Base-by-base conservation (phyloP, 37 sponge, comb jelly and placozoan genomes). In the Trichoplax adhaerens region DNA sequence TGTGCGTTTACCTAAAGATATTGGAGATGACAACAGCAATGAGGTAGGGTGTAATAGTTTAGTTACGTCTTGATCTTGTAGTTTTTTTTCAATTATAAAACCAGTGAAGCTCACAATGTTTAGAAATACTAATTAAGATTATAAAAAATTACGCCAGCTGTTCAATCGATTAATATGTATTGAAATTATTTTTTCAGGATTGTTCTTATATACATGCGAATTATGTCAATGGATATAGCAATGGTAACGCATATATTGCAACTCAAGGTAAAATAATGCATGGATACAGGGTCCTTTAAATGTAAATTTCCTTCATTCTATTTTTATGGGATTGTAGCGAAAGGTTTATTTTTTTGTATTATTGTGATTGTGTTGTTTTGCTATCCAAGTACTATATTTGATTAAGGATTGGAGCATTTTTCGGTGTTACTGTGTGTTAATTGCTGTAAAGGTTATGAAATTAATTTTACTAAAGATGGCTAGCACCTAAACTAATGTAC, bases 141-240 rank as follows among this genome's bases (percentile, higher is more conserved):
- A 29, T 29, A 29, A 29, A 29, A 29, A 29, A 29, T 29, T 29
- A 29, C 29, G 0, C 29, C 29, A 29, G 29, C 29, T 29, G 29
- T 29, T 29, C 29, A 29, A 29, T 29, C 29, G 29, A 29, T 29
- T 29, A 29, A 29, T 29, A 29, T 29, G 29, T 29, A 29, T 29
- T 29, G 29, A 29, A 29, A 29, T 29, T 3, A 49, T 48, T 5
- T 56, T 1, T n/a, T 5, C 60, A 85, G 86, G 83, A 81, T 3
- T 83, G 77, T 1, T 88, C 87, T 78, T 92, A 92, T 74, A 88
- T 92, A 4, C 82, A 92, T 73, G 94, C 88, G 48, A 92, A 85
- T 76, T 88, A 82, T 76, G 86, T 82, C 48, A 74, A 79, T 72
- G 78, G 83, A 0, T 88, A 77, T 79, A 75, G 83, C 53, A 73